Conservation (phyloP, 2,797 vertebrate genomes). For the Pangasius mekongensis region DNA sequence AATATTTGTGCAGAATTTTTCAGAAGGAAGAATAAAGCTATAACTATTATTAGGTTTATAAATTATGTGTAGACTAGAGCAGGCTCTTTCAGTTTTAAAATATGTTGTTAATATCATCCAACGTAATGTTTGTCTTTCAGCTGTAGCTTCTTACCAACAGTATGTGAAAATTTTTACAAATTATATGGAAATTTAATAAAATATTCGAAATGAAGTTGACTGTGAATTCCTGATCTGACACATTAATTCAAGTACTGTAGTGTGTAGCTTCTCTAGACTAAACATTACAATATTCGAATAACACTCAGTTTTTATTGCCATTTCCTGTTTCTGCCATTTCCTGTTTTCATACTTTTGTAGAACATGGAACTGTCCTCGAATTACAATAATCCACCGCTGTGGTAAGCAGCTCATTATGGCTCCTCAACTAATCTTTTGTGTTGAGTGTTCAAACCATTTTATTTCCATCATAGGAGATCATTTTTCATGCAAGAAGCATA, state of each 20-base stretch:
- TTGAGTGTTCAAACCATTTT: neutral
- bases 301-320: neutral
- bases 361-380: neutral
- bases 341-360: neutral
- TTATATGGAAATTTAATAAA: slow-evolving; percentile 74
- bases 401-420: neutral
- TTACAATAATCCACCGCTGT: neutral
- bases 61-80: slow-evolving; percentile 72
- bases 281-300: neutral
- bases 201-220: slow-evolving; percentile 64
- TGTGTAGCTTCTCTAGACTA: neutral
- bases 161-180: slow-evolving; percentile 67
- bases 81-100: slow-evolving; percentile 70
- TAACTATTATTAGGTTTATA: slow-evolving; percentile 66
- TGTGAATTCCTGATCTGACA: slow-evolving; percentile 11
- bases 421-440: neutral
- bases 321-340: neutral
- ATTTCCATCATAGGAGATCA: no score
- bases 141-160: slow-evolving; percentile 76
- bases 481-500: neutral
- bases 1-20: slow-evolving; percentile 35
- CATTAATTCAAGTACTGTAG: neutral
- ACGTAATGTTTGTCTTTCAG: slow-evolving; percentile 73
- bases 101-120: slow-evolving; percentile 79
- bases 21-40: slow-evolving; percentile 58